These are phyloP conservation scores for Littorina saxatilis DNA, from an alignment of 1,140 invertebrate genomes.

Conservation along the genomic window DNA sequence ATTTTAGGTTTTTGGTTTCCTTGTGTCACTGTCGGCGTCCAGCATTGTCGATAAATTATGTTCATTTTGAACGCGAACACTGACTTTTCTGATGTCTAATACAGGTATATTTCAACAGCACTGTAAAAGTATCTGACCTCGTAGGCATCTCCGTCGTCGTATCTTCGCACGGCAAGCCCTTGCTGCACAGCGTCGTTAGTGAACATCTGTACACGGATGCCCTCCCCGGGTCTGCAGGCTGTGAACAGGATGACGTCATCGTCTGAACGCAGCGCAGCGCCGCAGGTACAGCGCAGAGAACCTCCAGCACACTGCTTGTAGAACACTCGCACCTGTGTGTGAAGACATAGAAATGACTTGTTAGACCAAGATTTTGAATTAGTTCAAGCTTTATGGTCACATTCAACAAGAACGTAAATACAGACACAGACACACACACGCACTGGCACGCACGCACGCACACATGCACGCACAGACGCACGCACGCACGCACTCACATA, in stretches of 20 bases:
- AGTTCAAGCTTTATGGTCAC: too few relatives aligned
- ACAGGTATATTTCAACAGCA: too few relatives aligned
- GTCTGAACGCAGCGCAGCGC: conserved; percentile 55
- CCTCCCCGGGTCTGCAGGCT: conserved; percentile 38
- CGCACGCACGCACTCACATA: background rate
- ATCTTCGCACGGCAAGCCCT: conserved; percentile 43
- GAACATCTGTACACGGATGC: conserved; percentile 48
- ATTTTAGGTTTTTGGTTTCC: too few relatives aligned
- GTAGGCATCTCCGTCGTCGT: conserved; percentile 53
- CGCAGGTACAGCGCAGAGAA: conserved; percentile 63
- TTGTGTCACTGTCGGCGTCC: too few relatives aligned
- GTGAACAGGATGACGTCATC: conserved; percentile 65
- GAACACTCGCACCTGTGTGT: conserved; percentile 43
- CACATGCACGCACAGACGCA: background rate
- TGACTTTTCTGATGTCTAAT: too few relatives aligned
- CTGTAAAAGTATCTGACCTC: too few relatives aligned
- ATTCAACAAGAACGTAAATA: too few relatives aligned
- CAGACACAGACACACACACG: background rate
- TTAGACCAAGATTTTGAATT: too few relatives aligned
- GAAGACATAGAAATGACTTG: conserved; percentile 6
- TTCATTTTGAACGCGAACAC: too few relatives aligned
- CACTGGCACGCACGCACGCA: too few relatives aligned
- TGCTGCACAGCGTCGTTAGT: conserved; percentile 40
- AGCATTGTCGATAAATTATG: too few relatives aligned
- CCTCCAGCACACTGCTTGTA: conserved; percentile 35